phyloP scores from a whole-genome alignment of 1,140 invertebrate species.

The Pemphigus obesinymphae region DNA sequence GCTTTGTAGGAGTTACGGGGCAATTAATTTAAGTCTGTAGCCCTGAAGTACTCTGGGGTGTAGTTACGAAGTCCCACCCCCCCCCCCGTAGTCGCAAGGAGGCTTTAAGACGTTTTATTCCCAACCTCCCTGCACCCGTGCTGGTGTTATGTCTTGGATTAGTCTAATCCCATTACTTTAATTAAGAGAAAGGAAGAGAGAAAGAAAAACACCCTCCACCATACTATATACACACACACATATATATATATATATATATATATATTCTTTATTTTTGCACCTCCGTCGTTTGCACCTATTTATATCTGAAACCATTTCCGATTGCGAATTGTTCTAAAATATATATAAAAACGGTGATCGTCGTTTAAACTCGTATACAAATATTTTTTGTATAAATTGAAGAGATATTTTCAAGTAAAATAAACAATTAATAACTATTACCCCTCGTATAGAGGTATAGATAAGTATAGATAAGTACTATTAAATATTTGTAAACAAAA shows the following conservation, averaged over 20 bases:
- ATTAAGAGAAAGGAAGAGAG: constrained; percentile 29
- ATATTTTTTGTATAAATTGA: no score
- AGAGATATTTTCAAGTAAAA: no score
- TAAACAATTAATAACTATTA: no score
- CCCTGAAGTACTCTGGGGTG: constrained; percentile 35
- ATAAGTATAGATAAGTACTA: no score
- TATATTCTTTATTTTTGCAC: neutral
- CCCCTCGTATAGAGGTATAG: no score
- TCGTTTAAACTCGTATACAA: no score
- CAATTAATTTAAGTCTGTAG: constrained; percentile 40
- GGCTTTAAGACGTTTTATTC: constrained; percentile 38
- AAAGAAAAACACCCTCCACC: neutral
- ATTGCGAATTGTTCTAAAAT: neutral
- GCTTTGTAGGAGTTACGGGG: constrained; percentile 37
- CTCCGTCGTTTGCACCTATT: neutral
- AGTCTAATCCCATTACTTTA: constrained; percentile 41
- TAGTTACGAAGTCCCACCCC: constrained; percentile 30
- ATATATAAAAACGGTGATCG: neutral
- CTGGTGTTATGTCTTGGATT: constrained; percentile 20
- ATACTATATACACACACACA: neutral
- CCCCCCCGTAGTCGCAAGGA: constrained; percentile 6
- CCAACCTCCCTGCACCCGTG: neutral
- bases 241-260: neutral
- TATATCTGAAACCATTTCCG: neutral
- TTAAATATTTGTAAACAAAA: no score